Base-by-base conservation (phyloP, 2,113 vertebrate genomes). In the Paraplagusia blochii region DNA sequence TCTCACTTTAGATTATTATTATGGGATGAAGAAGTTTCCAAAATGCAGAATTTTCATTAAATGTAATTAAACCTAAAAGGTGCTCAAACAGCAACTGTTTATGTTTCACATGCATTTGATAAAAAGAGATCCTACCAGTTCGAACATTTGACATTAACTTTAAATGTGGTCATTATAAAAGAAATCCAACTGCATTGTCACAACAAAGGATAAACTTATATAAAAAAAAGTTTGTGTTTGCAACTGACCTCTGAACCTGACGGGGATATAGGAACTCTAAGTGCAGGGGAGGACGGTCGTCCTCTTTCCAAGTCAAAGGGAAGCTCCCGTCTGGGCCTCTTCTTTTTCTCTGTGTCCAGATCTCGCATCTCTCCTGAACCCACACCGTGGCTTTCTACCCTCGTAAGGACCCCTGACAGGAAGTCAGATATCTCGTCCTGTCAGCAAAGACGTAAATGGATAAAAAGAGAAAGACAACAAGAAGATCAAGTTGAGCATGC, bases 361-460 rank as follows among this genome's bases (percentile, higher is more conserved):
- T 99, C 95, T 1, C 95, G 92, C 8, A 93, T 91, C 54, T 98
- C 96, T 0, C 93, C 89, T 10, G 93, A 91, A 54, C 80, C 69
- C 18, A 95, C 94, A 0, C 88, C 4, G 1, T 95, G 93, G 19
- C 90, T 90, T 50, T 98, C 95, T 0, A 91, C 68, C 1, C 94
- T 90, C 1, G 93, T 93, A 15, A 99, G 91, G 62, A 98, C 95
- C 0, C 94, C 94, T 0, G 94, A 94, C 75, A 99, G 82, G 76
- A 99, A 99, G 72, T 98, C 97, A 0, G 95, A 93, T 0, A 98
- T 98, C 82, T 98, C 97, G 54, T 99, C 97, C 96, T 98, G 65
- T 34, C 51, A 4, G 14, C 45, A 61, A 64, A 51, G 16, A 17
- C 6, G 22, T 29, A 46, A 2, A 7, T 15, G 36, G 45, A 38